Evolutionary conservation across 2,888 invertebrate genomes (phyloP).

Genomic region (Gastrophysa polygoni): DNA sequence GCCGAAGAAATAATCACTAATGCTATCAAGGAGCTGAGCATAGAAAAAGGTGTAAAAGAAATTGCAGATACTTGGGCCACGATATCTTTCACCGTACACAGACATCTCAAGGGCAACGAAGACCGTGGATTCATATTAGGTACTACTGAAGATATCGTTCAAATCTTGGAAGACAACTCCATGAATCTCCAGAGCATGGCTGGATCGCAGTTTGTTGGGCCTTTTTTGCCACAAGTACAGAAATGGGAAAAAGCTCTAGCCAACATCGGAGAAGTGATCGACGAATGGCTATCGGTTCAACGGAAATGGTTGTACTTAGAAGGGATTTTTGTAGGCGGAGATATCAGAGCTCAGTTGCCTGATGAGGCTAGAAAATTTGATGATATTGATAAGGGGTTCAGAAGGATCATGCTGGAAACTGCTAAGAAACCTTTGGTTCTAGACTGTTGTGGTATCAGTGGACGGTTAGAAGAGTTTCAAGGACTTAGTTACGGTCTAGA

Average conservation of each 20-base stretch:
- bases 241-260: slow-evolving; percentile 85
- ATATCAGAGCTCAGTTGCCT: slow-evolving; percentile 84
- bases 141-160: slow-evolving; percentile 81
- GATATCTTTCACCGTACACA: slow-evolving; percentile 68
- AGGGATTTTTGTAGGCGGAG: slow-evolving; percentile 90
- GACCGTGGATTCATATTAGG: slow-evolving; percentile 73
- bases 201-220: slow-evolving; percentile 88
- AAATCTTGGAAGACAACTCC: slow-evolving; percentile 80
- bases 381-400: slow-evolving; percentile 81
- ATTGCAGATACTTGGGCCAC: slow-evolving; percentile 77
- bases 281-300: slow-evolving; percentile 86
- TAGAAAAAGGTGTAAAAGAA: slow-evolving; percentile 86
- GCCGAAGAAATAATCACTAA: slow-evolving; percentile 86
- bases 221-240: slow-evolving; percentile 81
- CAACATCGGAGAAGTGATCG: slow-evolving; percentile 73
- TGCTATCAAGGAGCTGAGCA: slow-evolving; percentile 89
- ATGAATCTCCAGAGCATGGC: slow-evolving; percentile 93
- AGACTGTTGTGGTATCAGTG: slow-evolving; percentile 75
- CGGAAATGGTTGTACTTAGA: slow-evolving; percentile 92
- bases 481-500: slow-evolving; percentile 77
- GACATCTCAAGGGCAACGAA: slow-evolving; percentile 74
- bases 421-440: slow-evolving; percentile 80
- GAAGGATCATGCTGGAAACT: slow-evolving; percentile 84
- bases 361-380: slow-evolving; percentile 92
- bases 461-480: slow-evolving; percentile 77